Base-by-base conservation (phyloP, 2,113 vertebrate species). In the Polyodon spathula region DNA sequence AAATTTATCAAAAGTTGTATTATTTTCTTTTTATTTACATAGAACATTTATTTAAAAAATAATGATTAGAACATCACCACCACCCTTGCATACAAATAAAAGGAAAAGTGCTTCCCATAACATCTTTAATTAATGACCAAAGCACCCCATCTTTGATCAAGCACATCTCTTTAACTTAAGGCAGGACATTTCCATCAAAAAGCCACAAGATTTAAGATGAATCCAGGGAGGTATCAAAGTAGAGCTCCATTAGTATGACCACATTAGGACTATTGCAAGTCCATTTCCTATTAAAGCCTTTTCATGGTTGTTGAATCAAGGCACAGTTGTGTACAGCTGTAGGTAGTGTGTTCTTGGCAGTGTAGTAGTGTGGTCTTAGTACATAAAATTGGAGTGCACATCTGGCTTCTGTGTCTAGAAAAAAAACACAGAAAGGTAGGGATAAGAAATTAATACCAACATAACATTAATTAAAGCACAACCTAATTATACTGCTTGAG, bases 301-400 rank as follows among this genome's bases (percentile, higher is more conserved):
- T 76, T 70, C 68, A 86, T 87, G 88, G 87, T 81, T 85, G 81
- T 89, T 89, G 86, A 80, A 84, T 88, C 89, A 98, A 98, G 95
- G 94, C 93, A 98, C 94, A 93, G 82, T 79, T 83, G 88, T 90
- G 89, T 78, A 71, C 70, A 76, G 79, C 84, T 75, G 76, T 68
- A 37, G 86, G 86, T 84, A 88, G 86, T 87, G 85, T 87, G 78
- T 85, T 15, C 67, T 56, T 54, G 86, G 85, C 76, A 90, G 85
- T 89, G 86, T 82, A 83, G 83, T 76, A 76, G 68, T 80, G 61
- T 56, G 77, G 86, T 51, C 67, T 82, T 76, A 90, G 76, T 76
- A 81, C 84, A 84, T 86, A 81, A 72, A 84, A 69, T 81, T 88
- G 66, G 83, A 83, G 78, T 83, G 90, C 86, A 64, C 76, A 65